Conservation (phyloP, 2,113 vertebrate species). For the Saccopteryx bilineata region DNA sequence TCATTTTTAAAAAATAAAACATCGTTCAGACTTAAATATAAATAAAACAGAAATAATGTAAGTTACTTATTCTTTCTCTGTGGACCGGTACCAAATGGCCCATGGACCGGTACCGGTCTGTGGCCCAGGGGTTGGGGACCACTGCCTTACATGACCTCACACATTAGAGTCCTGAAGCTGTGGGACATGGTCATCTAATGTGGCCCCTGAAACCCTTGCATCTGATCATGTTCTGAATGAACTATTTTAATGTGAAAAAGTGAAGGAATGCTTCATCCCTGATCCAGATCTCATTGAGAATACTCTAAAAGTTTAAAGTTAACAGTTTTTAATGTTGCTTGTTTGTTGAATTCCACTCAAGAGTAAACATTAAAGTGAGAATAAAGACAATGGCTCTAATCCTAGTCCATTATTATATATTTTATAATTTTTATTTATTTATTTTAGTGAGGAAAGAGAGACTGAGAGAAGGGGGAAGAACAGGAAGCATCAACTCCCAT, state of each 20-base stretch:
- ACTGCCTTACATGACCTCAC: not conserved
- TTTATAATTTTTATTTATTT: no score
- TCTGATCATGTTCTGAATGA: not conserved
- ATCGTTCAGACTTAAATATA: no score
- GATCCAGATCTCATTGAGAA: not conserved
- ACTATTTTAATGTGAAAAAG: not conserved
- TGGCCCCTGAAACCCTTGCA: not conserved
- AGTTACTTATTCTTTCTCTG: no score
- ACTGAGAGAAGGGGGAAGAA: no score
- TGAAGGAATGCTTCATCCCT: not conserved
- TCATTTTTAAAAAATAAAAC: no score
- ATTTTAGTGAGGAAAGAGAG: no score
- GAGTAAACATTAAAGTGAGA: not conserved
- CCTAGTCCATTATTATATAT: not conserved
- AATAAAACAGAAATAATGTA: no score
- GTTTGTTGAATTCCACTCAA: conserved; percentile 29
- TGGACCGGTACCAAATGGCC: no score
- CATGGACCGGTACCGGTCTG: no score
- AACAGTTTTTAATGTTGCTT: not conserved
- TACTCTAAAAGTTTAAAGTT: not conserved
- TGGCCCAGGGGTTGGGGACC: no score
- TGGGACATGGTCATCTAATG: not conserved
- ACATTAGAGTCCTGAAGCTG: not conserved
- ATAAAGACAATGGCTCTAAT: not conserved
- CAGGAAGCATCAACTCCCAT: no score